Base-by-base conservation (phyloP, 2,113 vertebrate genomes). In the Panthera uncia region DNA sequence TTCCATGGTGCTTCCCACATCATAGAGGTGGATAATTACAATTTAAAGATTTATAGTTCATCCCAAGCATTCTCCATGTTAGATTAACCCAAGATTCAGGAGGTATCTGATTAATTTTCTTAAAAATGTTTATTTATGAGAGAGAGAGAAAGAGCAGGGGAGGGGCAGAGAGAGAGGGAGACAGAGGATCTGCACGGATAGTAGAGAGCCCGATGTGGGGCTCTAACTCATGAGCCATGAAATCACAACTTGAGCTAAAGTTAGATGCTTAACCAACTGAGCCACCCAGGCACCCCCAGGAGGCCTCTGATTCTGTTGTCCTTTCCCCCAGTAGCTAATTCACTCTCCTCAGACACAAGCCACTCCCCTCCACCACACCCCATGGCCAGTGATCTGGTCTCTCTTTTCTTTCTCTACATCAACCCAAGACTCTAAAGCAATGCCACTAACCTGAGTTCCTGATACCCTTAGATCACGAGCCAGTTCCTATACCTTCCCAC, bases 281-380 rank as follows among this genome's bases (percentile, higher is more conserved):
- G 21, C 57, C 57, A 61, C 21, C 57, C 21, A 23, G 57, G 57
- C 21, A 8, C 57, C 57, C 21, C 57, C 69, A 69, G 50, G 41
- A 69, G 29, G 73, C 25, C 38, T 57, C 50, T 41, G 14, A 14
- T 21, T 45, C 15, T 61, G 7, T 55, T 50, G 63, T 50, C 50
- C 12, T 31, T 5, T 7, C 2, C 1, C 31, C 16, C 13, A 14
- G 14, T 1, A 50, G 41, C 57, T 19, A 52, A 65, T 27, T 81
- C 73, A 15, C 27, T 31, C 7, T 73, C 8, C 7, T 61, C 29
- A n/a, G 50, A 25, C 21, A 29, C 8, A 14, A 12, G 13, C 45
- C 33, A 19, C 38, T 57, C 29, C 6, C 5, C 0, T 12, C 41
- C 25, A 29, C 68, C 1, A 6, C 14, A 0, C 55, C 33, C 19